A percentile compares a stretch with the other conserved stretches of the same genome.
These are phyloP conservation scores for Scarus forsteni DNA, from an alignment of 2,797 vertebrate species.

Conservation along the genomic window DNA sequence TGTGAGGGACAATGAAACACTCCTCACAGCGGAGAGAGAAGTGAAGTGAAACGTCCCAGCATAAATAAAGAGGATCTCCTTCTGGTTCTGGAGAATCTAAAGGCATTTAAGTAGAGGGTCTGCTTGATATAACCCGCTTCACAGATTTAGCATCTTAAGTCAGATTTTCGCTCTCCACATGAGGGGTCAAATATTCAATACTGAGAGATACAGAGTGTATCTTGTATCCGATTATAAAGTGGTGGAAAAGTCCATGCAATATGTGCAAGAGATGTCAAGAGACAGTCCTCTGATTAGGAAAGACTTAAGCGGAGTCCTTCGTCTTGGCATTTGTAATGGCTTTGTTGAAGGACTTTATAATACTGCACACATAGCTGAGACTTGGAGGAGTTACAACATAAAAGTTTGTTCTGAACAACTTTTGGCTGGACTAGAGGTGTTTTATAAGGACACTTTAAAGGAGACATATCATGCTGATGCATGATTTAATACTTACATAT, in stretches of 20 bases:
- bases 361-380: not conserved
- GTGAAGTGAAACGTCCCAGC: constrained; percentile 45
- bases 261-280: constrained; percentile 56
- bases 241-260: constrained; percentile 56
- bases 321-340: constrained; percentile 4
- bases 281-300: constrained; percentile 22
- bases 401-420: not conserved
- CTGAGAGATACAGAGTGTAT: constrained; percentile 29
- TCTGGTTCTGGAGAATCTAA: constrained; percentile 26
- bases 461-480: too few relatives aligned
- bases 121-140: constrained; percentile 54
- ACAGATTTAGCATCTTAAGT: constrained; percentile 62
- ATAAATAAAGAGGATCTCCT: constrained; percentile 41
- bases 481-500: too few relatives aligned
- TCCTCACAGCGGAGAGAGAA: constrained; percentile 33
- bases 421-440: not conserved
- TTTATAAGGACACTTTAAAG: not conserved
- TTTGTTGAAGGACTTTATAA: constrained; percentile 7
- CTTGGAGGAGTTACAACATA: constrained; percentile 8
- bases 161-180: constrained; percentile 55
- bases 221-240: constrained; percentile 58
- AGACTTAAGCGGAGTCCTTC: constrained; percentile 29
- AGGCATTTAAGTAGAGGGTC: constrained; percentile 45
- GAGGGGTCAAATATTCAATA: constrained; percentile 55
- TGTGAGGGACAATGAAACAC: constrained; percentile 29